These are phyloP conservation scores for Campodea augens DNA, from an alignment of 1,140 invertebrate genomes.

Conservation along the genomic window DNA sequence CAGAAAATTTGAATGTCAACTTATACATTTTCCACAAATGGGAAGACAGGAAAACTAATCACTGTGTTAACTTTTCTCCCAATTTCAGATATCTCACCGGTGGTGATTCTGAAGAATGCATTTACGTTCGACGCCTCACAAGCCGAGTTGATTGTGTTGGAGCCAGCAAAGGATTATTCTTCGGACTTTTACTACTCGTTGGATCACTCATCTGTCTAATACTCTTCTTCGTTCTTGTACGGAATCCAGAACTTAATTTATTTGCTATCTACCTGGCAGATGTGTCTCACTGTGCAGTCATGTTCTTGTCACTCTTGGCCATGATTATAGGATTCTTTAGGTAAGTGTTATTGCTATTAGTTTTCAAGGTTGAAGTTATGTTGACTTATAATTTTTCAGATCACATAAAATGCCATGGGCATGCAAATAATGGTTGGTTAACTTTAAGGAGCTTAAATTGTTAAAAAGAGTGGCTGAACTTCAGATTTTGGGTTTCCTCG, in stretches of 20 bases:
- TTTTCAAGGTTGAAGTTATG: not conserved
- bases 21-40: too few species aligned
- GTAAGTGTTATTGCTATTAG: slow-evolving; percentile 26
- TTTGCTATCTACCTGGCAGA: slow-evolving; percentile 77
- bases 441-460: too few species aligned
- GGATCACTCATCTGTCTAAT: slow-evolving; percentile 83
- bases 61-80: too few species aligned
- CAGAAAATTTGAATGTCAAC: too few species aligned
- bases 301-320: slow-evolving; percentile 67
- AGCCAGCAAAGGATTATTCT: slow-evolving; percentile 83
- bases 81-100: too few species aligned
- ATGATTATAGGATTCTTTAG: slow-evolving; percentile 76
- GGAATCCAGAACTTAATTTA: slow-evolving; percentile 52
- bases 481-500: too few species aligned
- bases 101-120: too few species aligned
- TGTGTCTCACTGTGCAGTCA: slow-evolving; percentile 68
- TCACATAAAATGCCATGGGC: not conserved
- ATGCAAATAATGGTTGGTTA: slow-evolving; percentile 1
- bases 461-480: too few species aligned
- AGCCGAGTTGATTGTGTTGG: slow-evolving; percentile 78
- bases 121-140: not conserved
- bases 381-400: not conserved
- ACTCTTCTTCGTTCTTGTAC: slow-evolving; percentile 81
- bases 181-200: slow-evolving; percentile 70
- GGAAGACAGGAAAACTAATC: too few species aligned